Evolutionary conservation across 2,888 invertebrate genomes (phyloP), one percentile per base, ranked within the genome.

Genomic region (Acrobeloides nanus): DNA sequence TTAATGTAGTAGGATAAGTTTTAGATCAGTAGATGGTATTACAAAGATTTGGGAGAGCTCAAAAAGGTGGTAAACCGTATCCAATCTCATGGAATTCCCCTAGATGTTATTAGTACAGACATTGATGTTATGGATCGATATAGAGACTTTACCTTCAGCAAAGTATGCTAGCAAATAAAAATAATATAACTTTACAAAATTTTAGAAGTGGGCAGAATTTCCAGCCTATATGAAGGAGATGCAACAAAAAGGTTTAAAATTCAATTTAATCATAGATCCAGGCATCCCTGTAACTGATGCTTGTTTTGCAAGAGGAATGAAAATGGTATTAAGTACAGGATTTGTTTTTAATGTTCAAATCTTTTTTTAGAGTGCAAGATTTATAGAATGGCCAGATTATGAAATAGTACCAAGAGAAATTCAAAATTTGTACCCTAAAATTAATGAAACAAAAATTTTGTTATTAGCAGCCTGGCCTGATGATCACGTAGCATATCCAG

Each of bases 81-180:
- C 31, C 55, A 57, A 32, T 55, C 52, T 12, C 52, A 57, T 3
- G 61, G 60, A 34, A 64, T 68, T 29, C 68, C 68, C 2, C 45
- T 68, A 32, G 68, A 68, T 46, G 57, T 66, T 6, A 57, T 59
- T 1, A 59, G 57, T 46, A 64, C 62, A 1, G 67, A 66, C 40
- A 68, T 68, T 45, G 68, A 66, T 32, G 86, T 86, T 71, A 87
- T 87, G 87, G 77, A 82, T 21, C 78, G 81, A 39, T 80, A 80
- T 50, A 85, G 86, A 72, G 86, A 86, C 73, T 88, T 88, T 69
- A 86, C 86, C 1, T 52, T 57, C n/a, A n/a, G n/a, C n/a, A n/a
- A n/a, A n/a, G n/a, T n/a, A n/a, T n/a, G n/a, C n/a, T n/a, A n/a
- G n/a, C n/a, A n/a, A n/a, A n/a, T n/a, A n/a, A n/a, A n/a, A n/a